Base-by-base conservation (phyloP, 2,113 vertebrate genomes). In the Coracopsis vasa region DNA sequence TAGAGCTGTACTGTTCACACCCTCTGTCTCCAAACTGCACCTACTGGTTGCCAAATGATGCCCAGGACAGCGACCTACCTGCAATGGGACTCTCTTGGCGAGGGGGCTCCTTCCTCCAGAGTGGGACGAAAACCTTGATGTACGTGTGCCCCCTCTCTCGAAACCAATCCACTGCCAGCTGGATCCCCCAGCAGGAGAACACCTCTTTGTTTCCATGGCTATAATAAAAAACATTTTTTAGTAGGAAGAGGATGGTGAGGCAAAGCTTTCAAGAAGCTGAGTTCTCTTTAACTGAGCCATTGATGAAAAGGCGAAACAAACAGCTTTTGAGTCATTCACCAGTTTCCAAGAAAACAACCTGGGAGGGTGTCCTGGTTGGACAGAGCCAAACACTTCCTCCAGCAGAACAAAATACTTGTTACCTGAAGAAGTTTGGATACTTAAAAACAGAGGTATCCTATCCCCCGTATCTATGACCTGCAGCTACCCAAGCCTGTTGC, bases 161-260 rank as follows among this genome's bases (percentile, higher is more conserved):
- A 97, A 99, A 99, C 99, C 99, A 99, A 94, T 98, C 98, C 89
- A 99, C 99, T 0, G 98, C 99, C 97, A 99, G 98, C 95, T 98
- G 98, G 83, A 99, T 98, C 47, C 99, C 99, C 81, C 98, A 98
- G 94, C 99, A 99, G 6, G 99, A 99, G 87, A 99, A 99, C 69
- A 97, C 98, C 93, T 98, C 98, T 96, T 99, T 99, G 96, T 99
- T 98, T 44, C 99, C 99, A 24, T 99, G 99, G 91, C 99, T 99
- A 39, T 45, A 73, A 96, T 45, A 41, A 96, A 97, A 61, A 62
- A 75, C 41, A 70, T 21, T 21, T 21, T n/a, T 58, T 58, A 58
- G 33, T 23, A 56, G 61, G 42, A 64, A 28, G 82, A 72, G 71
- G 54, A 56, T 66, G 47, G 71, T 70, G 54, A 97, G 31, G 27